Percentiles rank a stretch among this genome's conserved stretches.
These are phyloP conservation scores for Anguilla japonica DNA, from an alignment of 2,113 vertebrate genomes.

Conservation along the genomic window DNA sequence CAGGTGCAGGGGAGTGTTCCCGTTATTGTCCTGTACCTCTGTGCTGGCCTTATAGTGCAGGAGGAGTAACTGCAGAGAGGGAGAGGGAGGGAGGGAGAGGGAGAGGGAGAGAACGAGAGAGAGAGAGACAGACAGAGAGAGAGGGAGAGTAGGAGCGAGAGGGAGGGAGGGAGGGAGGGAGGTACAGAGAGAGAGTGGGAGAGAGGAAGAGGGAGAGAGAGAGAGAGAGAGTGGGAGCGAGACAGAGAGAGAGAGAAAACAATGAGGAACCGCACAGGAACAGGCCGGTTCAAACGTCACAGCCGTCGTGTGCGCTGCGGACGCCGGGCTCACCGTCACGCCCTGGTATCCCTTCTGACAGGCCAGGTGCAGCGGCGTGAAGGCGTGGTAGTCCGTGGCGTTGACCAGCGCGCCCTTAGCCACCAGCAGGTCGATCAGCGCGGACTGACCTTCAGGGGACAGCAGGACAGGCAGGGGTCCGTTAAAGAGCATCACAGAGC, in stretches of 20 bases:
- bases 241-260: not conserved
- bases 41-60: slow-evolving; percentile 87
- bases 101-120: slow-evolving; percentile 11
- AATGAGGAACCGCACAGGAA: not conserved
- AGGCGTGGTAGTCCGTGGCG: slow-evolving; percentile 89
- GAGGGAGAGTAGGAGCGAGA: not conserved
- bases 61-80: slow-evolving; percentile 79
- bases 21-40: slow-evolving; percentile 88
- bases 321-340: slow-evolving; percentile 77
- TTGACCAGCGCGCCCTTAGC: slow-evolving; percentile 85
- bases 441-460: slow-evolving; percentile 77
- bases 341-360: slow-evolving; percentile 93
- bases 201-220: slow-evolving; percentile 21
- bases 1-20: slow-evolving; percentile 89
- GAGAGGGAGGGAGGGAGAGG: slow-evolving; percentile 10
- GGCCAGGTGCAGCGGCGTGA: slow-evolving; percentile 89
- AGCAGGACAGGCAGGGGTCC: not conserved
- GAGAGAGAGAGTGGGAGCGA: slow-evolving; percentile 26
- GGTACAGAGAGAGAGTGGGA: slow-evolving; percentile 22
- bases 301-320: not conserved
- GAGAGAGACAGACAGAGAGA: slow-evolving; percentile 27
- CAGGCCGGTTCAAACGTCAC: not conserved
- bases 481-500: not conserved
- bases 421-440: slow-evolving; percentile 85
- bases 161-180: slow-evolving; percentile 24